Base-by-base conservation (phyloP, 2,888 invertebrate species). In the Metopia argyrocephala region DNA sequence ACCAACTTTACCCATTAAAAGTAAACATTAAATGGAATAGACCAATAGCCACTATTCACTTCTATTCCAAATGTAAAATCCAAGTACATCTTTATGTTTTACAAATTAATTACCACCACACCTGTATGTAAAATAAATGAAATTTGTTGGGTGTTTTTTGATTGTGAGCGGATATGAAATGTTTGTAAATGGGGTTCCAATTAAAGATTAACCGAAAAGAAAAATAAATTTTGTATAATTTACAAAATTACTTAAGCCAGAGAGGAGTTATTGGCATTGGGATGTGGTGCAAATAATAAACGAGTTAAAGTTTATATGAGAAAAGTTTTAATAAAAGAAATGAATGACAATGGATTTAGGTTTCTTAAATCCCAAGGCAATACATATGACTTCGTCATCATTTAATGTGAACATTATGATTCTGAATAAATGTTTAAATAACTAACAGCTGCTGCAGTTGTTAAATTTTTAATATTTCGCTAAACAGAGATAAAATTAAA, bases 1-100 rank as follows among this genome's bases (percentile, higher is more conserved):
- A 80, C 62, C 64, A 80, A 80, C 57, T 80, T 80, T 73, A 20
- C 27, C 27, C 56, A 79, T 76, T 71, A 76, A 52, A 56, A 46
- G 12, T 18, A 56, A 52, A 9, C 9, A 25, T 27, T 15, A 5
- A 27, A 56, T 27, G 27, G 5, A 23, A 18, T 9, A 46, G 25
- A n/a, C 45, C 54, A 68, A 12, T n/a, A n/a, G n/a, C n/a, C n/a
- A n/a, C n/a, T n/a, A n/a, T n/a, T n/a, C n/a, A n/a, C n/a, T n/a
- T 45, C 21, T 25, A 45, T 9, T n/a, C 18, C 12, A 1, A 23
- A 25, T 56, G 7, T 7, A 52, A 6, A 65, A 28, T 52, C 18
- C 2, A 56, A 50, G 25, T 23, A 61, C 15, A 65, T 56, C 31
- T 59, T 59, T 3, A 9, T 65, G 59, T 56, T 54, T 15, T n/a